A percentile compares a stretch with the other conserved stretches of the same genome.
Conservation (phyloP, 2,113 vertebrate genomes). For the Ramphastos sulfuratus region DNA sequence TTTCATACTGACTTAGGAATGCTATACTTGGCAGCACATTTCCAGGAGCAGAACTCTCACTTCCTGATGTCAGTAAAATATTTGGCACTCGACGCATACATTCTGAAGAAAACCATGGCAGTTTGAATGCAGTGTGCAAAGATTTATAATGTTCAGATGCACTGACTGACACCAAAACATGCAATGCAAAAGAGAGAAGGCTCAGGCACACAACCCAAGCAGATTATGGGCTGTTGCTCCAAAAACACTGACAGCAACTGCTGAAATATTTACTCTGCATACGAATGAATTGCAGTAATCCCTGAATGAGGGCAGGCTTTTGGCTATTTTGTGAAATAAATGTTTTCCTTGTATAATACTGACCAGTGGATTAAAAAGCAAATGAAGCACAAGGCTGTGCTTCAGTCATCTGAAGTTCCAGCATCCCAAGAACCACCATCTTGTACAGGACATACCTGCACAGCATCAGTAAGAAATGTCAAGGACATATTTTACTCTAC, state of each 20-base stretch:
- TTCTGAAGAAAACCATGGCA: background rate
- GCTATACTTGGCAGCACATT: slow-evolving; percentile 72
- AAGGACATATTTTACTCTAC: slow-evolving; percentile 18
- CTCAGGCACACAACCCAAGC: background rate
- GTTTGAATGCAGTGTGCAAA: background rate
- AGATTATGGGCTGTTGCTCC: background rate
- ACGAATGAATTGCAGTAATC: background rate
- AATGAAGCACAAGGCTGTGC: background rate
- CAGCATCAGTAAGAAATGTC: background rate
- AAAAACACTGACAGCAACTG: background rate
- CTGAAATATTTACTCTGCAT: background rate
- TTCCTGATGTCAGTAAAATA: slow-evolving; percentile 71
- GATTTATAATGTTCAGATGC: background rate
- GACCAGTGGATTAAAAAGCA: background rate
- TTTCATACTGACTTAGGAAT: slow-evolving; percentile 72
- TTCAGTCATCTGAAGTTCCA: background rate
- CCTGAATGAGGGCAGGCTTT: background rate
- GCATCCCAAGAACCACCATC: background rate
- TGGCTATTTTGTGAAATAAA: background rate
- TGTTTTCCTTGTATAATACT: slow-evolving; percentile 7
- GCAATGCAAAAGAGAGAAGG: background rate
- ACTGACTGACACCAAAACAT: background rate
- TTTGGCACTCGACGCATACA: slow-evolving; percentile 51
- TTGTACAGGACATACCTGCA: background rate
- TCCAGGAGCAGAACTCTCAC: slow-evolving; percentile 70